Evolutionary conservation across 30 jellyfish, hydroid and myxozoan genomes (phyloP).

Genomic region (Cassiopea andromeda): DNA sequence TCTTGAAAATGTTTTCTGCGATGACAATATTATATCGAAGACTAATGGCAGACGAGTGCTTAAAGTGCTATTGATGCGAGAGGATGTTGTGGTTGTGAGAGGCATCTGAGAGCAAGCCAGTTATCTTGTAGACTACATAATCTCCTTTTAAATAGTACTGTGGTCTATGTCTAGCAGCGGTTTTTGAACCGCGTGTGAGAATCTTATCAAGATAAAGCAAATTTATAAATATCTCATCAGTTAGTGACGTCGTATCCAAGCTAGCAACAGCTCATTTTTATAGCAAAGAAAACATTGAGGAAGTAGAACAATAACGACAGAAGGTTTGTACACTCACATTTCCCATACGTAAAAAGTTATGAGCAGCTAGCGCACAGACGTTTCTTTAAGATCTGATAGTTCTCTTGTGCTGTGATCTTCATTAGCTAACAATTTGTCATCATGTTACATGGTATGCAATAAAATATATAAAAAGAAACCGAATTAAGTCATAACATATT

Average conservation of each 20-base stretch:
- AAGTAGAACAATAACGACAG: too few relatives aligned
- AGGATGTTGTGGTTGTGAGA: conserved; percentile 59
- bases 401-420: too few relatives aligned
- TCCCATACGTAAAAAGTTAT: too few relatives aligned
- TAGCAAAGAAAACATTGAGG: neutral
- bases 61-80: conserved; percentile 1
- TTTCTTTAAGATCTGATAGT: too few relatives aligned
- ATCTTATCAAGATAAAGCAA: conserved; percentile 14
- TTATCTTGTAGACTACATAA: conserved; percentile 53
- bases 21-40: neutral
- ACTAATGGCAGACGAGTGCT: conserved; percentile 20
- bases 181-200: conserved; percentile 73
- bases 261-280: neutral
- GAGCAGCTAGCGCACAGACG: too few relatives aligned
- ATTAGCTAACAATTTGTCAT: too few relatives aligned
- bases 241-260: neutral
- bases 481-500: too few relatives aligned
- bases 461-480: too few relatives aligned
- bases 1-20: neutral
- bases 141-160: conserved; percentile 33
- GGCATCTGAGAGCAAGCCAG: conserved; percentile 54
- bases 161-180: conserved; percentile 43
- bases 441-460: too few relatives aligned
- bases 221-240: neutral
- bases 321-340: too few relatives aligned